A percentile compares a stretch with the other conserved stretches of the same genome.
Conservation (phyloP, 2,888 invertebrate species). For the Monochamus alternatus region DNA sequence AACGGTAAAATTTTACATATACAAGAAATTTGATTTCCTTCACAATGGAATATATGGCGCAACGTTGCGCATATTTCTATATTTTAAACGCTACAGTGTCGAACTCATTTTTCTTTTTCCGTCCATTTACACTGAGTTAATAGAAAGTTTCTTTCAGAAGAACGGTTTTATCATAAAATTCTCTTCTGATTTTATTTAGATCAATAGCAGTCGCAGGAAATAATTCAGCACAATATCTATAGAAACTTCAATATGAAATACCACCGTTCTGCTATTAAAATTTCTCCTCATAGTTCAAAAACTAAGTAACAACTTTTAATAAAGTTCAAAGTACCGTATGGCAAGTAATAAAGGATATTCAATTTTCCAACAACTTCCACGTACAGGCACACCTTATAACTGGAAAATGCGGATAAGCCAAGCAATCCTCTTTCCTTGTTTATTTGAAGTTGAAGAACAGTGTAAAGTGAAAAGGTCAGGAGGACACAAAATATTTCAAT, state of each 20-base stretch:
- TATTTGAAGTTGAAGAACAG: neutral
- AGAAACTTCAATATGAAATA: neutral
- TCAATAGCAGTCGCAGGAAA: neutral
- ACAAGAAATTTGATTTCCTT: too few relatives aligned
- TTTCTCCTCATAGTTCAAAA: neutral
- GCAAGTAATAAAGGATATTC: neutral
- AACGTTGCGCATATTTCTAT: too few relatives aligned
- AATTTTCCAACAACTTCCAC: conserved; percentile 1
- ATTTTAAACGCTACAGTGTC: too few relatives aligned
- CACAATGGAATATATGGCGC: too few relatives aligned
- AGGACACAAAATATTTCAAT: neutral
- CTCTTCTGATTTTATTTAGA: neutral
- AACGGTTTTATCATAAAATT: neutral
- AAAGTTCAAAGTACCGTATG: neutral
- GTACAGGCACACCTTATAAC: neutral
- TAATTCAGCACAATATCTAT: conserved; percentile 1
- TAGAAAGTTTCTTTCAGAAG: neutral
- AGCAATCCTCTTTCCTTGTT: neutral
- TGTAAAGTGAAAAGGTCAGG: neutral
- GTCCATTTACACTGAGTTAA: neutral
- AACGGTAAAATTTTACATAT: too few relatives aligned
- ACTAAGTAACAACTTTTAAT: conserved; percentile 1
- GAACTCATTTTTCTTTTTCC: neutral
- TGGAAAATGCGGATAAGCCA: neutral
- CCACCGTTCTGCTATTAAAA: neutral